Evolutionary conservation across 2,113 vertebrate species (phyloP).

Genomic region (Thermophis baileyi): DNA sequence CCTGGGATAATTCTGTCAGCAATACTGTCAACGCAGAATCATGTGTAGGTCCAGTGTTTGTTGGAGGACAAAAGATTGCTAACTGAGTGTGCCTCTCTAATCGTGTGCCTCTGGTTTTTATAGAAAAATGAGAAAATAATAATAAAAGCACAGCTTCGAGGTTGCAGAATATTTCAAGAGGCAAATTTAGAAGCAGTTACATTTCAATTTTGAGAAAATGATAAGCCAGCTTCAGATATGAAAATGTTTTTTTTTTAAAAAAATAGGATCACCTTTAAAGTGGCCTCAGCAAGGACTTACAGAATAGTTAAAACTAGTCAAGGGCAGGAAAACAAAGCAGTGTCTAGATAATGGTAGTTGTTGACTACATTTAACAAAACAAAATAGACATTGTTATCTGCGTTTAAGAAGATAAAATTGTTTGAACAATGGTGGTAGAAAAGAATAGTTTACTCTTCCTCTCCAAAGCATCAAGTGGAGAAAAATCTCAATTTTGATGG

Average conservation of each 20-base stretch:
- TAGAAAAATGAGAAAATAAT: constrained; percentile 7
- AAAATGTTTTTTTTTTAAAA: background rate
- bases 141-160: constrained; percentile 4
- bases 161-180: constrained; percentile 13
- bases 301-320: background rate
- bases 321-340: background rate
- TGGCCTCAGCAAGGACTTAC: background rate
- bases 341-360: background rate
- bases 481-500: background rate
- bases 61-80: background rate
- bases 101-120: background rate
- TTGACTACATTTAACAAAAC: background rate
- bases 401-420: constrained; percentile 7
- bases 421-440: background rate
- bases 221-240: constrained; percentile 16
- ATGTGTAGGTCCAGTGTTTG: background rate
- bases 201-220: constrained; percentile 1
- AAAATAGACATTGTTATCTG: background rate
- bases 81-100: constrained; percentile 16
- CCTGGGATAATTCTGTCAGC: background rate
- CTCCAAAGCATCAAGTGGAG: background rate
- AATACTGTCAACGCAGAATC: background rate
- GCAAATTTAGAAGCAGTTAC: background rate
- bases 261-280: background rate
- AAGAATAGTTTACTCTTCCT: background rate